Base-by-base conservation (phyloP, 2,113 vertebrate species). In the Ictalurus furcatus region DNA sequence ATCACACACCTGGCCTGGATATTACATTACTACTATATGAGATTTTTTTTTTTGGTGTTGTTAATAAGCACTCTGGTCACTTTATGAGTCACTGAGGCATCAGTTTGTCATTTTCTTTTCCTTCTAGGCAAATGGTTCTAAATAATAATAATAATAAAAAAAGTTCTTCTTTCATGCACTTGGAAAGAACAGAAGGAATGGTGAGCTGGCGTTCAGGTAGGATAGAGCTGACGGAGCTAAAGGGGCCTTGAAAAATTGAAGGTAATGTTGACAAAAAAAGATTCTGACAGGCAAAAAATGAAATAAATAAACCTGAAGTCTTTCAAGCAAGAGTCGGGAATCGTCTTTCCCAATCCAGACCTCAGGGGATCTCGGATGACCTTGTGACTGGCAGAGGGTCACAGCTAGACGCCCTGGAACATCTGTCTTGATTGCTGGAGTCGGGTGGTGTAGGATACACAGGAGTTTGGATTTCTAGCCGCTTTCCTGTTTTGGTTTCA, bases 51-150 rank as follows among this genome's bases (percentile, higher is more conserved):
- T 48, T 48, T 7, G 44, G 44, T 52, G 52, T 19, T n/a, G 81
- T 63, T 84, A 88, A 88, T 88, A 84, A 88, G 81, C 21, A 58
- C 40, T 37, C 59, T 44, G 65, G 52, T 82, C 56, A 88, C 65
- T 83, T 59, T 67, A 56, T 40, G 25, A 85, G 54, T 88, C 48
- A 83, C 71, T 9, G 63, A 58, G 28, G 61, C 73, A 63, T 7
- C 56, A 6, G 25, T 40, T 23, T 58, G 4, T 56, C 7, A 1
- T 74, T 88, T 44, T 44, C 21, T 44, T 54, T 52, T 34, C 48
- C 65, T 54, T 40, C 65, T 14, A 30, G 79, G 87, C 30, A 23
- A 34, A 83, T 37, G 48, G 34, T 56, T 61, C 12, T 28, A 54
- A 28, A 30, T 21, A 54, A 52, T 11, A 52, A 52, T 11, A 48